Conservation (phyloP, 1,140 invertebrate species). For the Zaprionus davidi region DNA sequence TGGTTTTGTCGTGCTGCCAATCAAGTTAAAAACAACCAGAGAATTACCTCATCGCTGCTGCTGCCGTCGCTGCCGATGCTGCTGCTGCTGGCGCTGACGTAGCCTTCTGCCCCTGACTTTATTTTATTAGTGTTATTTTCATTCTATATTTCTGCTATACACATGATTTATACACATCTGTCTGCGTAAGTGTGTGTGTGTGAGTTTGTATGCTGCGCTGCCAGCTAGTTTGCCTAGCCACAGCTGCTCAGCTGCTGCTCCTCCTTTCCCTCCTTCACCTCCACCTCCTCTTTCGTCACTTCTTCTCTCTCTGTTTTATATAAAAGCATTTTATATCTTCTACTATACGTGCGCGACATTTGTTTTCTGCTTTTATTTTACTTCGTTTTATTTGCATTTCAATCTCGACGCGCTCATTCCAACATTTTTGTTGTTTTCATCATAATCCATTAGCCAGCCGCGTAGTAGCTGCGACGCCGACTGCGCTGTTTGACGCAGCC, state of each 20-base stretch:
- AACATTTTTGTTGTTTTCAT: constrained; percentile 58
- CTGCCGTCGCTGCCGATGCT: constrained; percentile 40
- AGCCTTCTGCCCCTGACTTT: constrained; percentile 75
- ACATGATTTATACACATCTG: constrained; percentile 56
- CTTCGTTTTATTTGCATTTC: constrained; percentile 56
- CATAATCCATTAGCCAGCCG: constrained; percentile 48
- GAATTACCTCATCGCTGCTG: constrained; percentile 76
- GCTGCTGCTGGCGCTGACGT: constrained; percentile 49
- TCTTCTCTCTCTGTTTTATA: constrained; percentile 25
- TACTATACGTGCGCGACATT: constrained; percentile 60
- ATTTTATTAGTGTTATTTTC: constrained; percentile 54
- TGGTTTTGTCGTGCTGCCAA: not conserved
- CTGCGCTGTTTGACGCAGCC: constrained; percentile 4
- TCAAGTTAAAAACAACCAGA: constrained; percentile 59
- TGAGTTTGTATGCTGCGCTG: constrained; percentile 37
- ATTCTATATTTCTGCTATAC: constrained; percentile 60
- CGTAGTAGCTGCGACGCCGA: constrained; percentile 3
- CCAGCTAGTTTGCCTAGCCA: constrained; percentile 41
- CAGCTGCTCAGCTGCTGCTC: constrained; percentile 20
- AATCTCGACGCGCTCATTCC: constrained; percentile 51
- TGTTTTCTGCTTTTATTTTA: constrained; percentile 55
- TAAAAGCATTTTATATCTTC: constrained; percentile 49
- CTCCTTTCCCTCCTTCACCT: constrained; percentile 3
- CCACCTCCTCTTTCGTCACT: constrained; percentile 12
- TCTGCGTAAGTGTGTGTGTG: constrained; percentile 5